Percentiles rank a stretch among this genome's conserved stretches.
Evolutionary conservation across 1,140 invertebrate species (phyloP).

Genomic region (Marisa cornuarietis): DNA sequence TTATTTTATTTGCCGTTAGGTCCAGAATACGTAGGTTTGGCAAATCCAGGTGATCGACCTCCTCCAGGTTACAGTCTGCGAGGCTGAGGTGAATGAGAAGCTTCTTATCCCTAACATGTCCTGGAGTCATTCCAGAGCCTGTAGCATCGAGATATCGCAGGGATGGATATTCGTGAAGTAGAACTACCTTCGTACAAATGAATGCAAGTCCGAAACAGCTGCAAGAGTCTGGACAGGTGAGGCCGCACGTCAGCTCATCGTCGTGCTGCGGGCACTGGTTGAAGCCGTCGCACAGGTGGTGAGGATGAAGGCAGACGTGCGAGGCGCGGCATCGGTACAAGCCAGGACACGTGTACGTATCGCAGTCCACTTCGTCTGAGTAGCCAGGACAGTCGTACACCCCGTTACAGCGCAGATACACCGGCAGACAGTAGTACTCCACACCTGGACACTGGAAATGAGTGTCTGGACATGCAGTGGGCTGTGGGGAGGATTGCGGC

Average conservation of each 20-base stretch:
- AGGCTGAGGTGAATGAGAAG: slow-evolving; percentile 21
- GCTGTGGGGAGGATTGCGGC: no score
- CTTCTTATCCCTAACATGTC: background rate
- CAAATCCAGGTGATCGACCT: background rate
- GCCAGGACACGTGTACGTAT: background rate
- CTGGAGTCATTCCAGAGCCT: background rate
- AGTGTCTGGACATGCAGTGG: background rate
- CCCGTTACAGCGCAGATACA: slow-evolving; percentile 13
- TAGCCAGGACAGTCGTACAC: slow-evolving; percentile 13
- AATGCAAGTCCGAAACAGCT: slow-evolving; percentile 17
- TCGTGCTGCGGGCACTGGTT: slow-evolving; percentile 25
- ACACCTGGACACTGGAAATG: slow-evolving; percentile 14
- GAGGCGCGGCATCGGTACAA: slow-evolving; percentile 20
- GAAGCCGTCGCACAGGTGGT: slow-evolving; percentile 23
- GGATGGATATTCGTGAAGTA: background rate
- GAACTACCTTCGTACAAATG: background rate
- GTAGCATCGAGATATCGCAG: slow-evolving; percentile 14
- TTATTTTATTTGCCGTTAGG: slow-evolving; percentile 11
- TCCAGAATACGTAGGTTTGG: slow-evolving; percentile 24
- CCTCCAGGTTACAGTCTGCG: background rate
- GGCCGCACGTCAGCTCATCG: slow-evolving; percentile 25
- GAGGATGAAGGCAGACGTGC: slow-evolving; percentile 6
- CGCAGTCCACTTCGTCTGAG: slow-evolving; percentile 16
- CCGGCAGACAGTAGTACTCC: slow-evolving; percentile 14
- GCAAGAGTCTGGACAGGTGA: slow-evolving; percentile 22